Evolutionary conservation across 2,888 invertebrate species (phyloP).

Genomic region (Timema cristinae): DNA sequence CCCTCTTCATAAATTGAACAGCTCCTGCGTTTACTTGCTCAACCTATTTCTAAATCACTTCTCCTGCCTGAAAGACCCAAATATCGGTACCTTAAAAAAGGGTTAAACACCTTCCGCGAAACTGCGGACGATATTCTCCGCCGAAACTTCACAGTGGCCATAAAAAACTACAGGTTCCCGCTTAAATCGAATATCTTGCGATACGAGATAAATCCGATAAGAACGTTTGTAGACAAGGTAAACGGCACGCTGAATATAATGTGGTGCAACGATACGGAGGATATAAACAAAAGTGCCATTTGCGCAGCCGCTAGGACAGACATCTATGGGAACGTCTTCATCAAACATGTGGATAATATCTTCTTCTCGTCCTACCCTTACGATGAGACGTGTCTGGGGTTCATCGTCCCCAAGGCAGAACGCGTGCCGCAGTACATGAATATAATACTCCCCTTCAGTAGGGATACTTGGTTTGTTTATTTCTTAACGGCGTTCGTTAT

Average conservation of each 20-base stretch:
- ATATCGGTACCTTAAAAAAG: too few relatives aligned
- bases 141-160: too few relatives aligned
- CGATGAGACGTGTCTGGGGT: background rate
- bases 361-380: background rate
- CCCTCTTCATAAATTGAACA: too few relatives aligned
- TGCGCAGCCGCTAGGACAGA: background rate
- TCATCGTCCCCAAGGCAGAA: background rate
- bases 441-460: background rate
- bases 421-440: constrained; percentile 4
- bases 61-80: too few relatives aligned
- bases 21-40: background rate
- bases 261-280: too few relatives aligned
- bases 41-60: constrained; percentile 4
- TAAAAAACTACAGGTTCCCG: too few relatives aligned
- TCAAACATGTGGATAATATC: background rate
- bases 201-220: constrained; percentile 3
- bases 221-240: background rate
- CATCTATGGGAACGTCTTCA: background rate
- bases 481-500: background rate
- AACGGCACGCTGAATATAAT: background rate
- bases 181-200: too few relatives aligned
- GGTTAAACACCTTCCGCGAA: too few relatives aligned
- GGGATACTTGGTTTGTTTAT: background rate
- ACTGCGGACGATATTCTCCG: too few relatives aligned
- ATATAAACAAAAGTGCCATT: background rate